phyloP scores from a whole-genome alignment of 2,797 vertebrate species.

The Manis javanica region DNA sequence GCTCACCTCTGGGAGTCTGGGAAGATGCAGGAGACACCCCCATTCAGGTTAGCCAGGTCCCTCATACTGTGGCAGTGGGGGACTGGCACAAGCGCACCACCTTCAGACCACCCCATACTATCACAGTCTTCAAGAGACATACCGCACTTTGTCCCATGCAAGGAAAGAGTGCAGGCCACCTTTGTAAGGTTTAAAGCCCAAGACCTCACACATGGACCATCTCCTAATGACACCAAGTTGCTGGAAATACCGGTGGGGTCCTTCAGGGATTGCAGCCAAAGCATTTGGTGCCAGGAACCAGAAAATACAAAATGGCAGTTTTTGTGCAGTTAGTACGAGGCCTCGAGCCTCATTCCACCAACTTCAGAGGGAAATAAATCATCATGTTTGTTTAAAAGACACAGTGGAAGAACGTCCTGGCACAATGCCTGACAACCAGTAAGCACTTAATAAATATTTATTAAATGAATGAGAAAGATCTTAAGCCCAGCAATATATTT shows the following conservation, averaged over 20 bases:
- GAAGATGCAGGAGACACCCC: not conserved
- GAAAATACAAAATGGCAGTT: conserved; percentile 12
- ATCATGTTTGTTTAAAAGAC: conserved; percentile 59
- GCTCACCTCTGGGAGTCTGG: no score
- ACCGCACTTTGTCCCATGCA: not conserved
- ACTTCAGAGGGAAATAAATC: conserved; percentile 26
- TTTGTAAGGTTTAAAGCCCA: not conserved
- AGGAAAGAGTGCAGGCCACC: not conserved
- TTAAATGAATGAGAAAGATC: conserved; percentile 61
- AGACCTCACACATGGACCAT: not conserved
- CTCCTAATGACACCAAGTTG: not conserved
- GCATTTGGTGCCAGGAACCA: not conserved
- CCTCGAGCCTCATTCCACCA: conserved; percentile 1
- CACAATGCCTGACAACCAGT: conserved; percentile 41
- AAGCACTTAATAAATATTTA: conserved; percentile 72
- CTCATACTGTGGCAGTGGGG: not conserved
- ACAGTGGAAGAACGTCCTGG: conserved; percentile 38
- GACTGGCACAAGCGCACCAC: not conserved
- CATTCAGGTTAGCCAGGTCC: not conserved
- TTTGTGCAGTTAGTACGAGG: not conserved
- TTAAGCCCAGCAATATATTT: conserved; percentile 57
- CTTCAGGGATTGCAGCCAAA: not conserved
- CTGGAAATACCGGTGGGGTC: not conserved
- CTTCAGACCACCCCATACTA: rapidly evolving
- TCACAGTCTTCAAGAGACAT: not conserved